phyloP scores from a whole-genome alignment of 2,888 invertebrate species.

The Drosophila neoperkinsi region DNA sequence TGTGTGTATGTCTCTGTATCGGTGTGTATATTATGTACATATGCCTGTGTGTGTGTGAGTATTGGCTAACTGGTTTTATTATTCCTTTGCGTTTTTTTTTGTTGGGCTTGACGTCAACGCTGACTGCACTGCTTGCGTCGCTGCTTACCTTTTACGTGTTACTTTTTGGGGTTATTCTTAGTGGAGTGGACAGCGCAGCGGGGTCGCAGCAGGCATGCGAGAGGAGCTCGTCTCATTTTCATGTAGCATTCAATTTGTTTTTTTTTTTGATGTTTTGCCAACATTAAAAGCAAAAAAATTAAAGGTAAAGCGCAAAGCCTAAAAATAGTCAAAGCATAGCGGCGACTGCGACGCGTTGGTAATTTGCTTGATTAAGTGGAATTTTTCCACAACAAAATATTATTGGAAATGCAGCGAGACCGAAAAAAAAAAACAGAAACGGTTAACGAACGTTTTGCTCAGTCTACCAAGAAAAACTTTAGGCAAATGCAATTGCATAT shows the following conservation, averaged over 20 bases:
- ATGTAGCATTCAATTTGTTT: conserved; percentile 65
- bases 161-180: conserved; percentile 77
- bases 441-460: conserved; percentile 27
- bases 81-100: conserved; percentile 52
- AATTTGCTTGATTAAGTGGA: conserved; percentile 78
- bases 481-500: conserved; percentile 20
- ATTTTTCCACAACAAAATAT: conserved; percentile 55
- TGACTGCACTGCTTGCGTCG: conserved; percentile 45
- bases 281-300: conserved; percentile 55
- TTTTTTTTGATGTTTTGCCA: conserved; percentile 64
- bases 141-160: conserved; percentile 70
- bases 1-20: conserved; percentile 10
- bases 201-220: conserved; percentile 20
- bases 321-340: conserved; percentile 67
- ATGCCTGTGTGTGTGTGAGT: conserved; percentile 39
- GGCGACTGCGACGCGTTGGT: conserved; percentile 64
- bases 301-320: conserved; percentile 70
- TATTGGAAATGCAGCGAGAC: conserved; percentile 48
- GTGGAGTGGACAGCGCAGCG: conserved; percentile 16
- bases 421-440: conserved; percentile 15
- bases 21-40: conserved; percentile 12
- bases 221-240: conserved; percentile 63
- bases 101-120: conserved; percentile 39
- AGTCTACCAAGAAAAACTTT: conserved; percentile 11
- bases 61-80: conserved; percentile 73